phyloP scores from a whole-genome alignment of 2,888 invertebrate genomes.

The Elysia crispata region DNA sequence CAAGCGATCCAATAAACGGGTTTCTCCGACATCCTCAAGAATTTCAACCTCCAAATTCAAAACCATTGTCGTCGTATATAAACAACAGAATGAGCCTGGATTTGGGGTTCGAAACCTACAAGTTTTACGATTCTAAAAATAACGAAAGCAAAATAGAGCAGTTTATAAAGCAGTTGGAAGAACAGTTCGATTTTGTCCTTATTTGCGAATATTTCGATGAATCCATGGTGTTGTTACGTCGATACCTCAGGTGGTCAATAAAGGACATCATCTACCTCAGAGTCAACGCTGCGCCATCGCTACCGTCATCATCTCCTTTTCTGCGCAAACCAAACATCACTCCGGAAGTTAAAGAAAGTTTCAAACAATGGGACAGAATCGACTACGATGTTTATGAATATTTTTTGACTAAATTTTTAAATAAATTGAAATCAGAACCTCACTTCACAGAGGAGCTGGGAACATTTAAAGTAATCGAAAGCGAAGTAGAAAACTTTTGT shows the following conservation, averaged over 20 bases:
- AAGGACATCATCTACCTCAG: slow-evolving; percentile 56
- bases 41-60: neutral
- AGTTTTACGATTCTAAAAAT: neutral
- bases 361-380: too few relatives aligned
- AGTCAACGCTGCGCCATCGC: slow-evolving; percentile 36
- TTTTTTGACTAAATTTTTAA: too few relatives aligned
- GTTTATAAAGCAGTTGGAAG: slow-evolving; percentile 45
- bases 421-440: too few relatives aligned
- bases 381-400: too few relatives aligned
- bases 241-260: slow-evolving; percentile 55
- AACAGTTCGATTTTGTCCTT: slow-evolving; percentile 57
- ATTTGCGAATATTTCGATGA: slow-evolving; percentile 58
- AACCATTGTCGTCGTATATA: slow-evolving; percentile 12
- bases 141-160: slow-evolving; percentile 19
- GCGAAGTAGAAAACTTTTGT: too few relatives aligned
- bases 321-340: too few relatives aligned
- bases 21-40: slow-evolving; percentile 39
- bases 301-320: too few relatives aligned
- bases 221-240: slow-evolving; percentile 57
- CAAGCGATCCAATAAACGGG: slow-evolving; percentile 31
- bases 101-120: slow-evolving; percentile 39
- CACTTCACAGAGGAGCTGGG: too few relatives aligned
- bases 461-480: too few relatives aligned
- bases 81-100: slow-evolving; percentile 50
- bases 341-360: too few relatives aligned